Base-by-base conservation (phyloP, 1,140 invertebrate species). In the Philotrypesis tridentata region DNA sequence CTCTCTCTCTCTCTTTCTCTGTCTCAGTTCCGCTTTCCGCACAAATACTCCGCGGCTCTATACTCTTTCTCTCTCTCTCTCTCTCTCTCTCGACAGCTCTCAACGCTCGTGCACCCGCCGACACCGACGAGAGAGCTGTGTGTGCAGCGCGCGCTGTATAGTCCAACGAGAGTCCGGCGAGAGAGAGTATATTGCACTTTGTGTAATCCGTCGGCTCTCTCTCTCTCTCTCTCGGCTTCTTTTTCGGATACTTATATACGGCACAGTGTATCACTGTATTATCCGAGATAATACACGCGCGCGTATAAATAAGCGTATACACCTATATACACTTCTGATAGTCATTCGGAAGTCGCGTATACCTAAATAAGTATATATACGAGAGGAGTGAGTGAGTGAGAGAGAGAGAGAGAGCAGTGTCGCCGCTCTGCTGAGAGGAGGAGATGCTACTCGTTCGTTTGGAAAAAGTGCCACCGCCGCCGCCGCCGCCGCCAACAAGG, bases 1-100 rank as follows among this genome's bases (percentile, higher is more conserved):
- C 75, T 31, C 43, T 31, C 76, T 31, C 37, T 61, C 63, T 2
- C 63, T 67, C 63, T 67, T 14, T 1, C 65, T 70, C 63, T 78
- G 25, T 73, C 63, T 80, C 71, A 55, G 79, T 80, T 80, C 79
- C 79, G 71, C 79, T 80, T 80, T 80, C 79, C 40, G 79, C 61
- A 67, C 60, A 67, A 48, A 67, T 55, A 70, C 27, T 79, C 61
- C 65, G 76, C 67, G 65, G 65, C 76, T 60, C 21, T 37, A 25
- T 21, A 25, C 61, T 67, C 60, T 63, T 37, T 48, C 75, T 48
- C 25, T 79, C 40, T 78, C 43, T 70, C 29, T 78, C 43, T 79
- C 67, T 29, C 65, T 77, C 43, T 55, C 23, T 55, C 21, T 55
- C 71, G 6, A 31, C 11, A 9, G 63, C 74, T 33, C 48, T 60